A percentile compares a stretch with the other conserved stretches of the same genome.
Conservation (phyloP, 2,113 vertebrate species). For the Thalassoma bifasciatum region DNA sequence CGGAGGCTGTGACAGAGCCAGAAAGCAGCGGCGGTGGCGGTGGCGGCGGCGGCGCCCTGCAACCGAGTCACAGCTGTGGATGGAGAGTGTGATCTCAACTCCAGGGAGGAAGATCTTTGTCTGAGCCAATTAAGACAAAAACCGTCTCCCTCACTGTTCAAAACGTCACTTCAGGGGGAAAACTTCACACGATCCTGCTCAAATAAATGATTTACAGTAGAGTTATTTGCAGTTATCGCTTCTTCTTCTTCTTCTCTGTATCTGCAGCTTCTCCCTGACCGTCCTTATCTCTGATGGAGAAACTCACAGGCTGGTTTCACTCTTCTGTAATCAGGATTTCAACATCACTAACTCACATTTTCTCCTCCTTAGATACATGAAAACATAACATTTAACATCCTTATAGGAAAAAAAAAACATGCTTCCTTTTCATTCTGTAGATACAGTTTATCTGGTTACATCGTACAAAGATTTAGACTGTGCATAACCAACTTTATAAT, state of each 20-base stretch:
- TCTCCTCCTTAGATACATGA: neutral
- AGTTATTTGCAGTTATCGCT: neutral
- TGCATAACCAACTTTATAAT: no score
- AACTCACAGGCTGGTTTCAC: neutral
- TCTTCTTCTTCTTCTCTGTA: neutral
- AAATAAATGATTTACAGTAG: no score
- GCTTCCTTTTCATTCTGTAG: no score
- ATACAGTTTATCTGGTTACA: no score
- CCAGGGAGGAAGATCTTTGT: neutral
- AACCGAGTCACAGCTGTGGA: slow-evolving; percentile 44
- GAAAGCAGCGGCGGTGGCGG: no score
- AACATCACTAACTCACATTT: neutral
- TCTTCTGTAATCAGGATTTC: neutral
- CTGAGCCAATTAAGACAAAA: neutral
- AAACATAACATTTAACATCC: no score
- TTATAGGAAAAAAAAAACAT: no score
- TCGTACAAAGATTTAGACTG: no score
- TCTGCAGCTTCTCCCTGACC: neutral
- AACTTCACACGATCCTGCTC: no score
- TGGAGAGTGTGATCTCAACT: slow-evolving; percentile 12
- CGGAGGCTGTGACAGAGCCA: slow-evolving; percentile 18
- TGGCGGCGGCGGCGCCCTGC: no score
- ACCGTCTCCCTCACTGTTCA: neutral
- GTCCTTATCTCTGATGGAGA: neutral
- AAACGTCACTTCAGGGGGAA: no score